Conservation (phyloP, 2,888 invertebrate genomes). For the Microctonus brassicae region DNA sequence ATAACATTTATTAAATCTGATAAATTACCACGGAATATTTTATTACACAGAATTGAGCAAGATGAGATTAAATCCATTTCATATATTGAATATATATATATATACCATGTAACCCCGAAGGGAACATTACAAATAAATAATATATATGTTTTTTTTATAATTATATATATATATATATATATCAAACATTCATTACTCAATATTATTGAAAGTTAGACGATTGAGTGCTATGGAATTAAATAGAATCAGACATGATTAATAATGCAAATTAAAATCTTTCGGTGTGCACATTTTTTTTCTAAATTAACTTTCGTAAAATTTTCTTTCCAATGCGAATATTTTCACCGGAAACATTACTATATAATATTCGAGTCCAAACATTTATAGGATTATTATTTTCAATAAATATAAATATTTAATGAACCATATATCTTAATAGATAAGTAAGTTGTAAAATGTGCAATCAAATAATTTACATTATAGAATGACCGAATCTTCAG, state of each 20-base stretch:
- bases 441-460: background rate
- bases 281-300: background rate
- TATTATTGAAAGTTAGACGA: background rate
- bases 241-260: background rate
- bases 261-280: background rate
- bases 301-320: background rate
- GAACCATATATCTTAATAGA: no score
- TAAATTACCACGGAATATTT: background rate
- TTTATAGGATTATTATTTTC: background rate
- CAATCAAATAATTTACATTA: background rate
- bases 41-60: slow-evolving; percentile 5
- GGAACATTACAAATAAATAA: no score
- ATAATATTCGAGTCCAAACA: background rate
- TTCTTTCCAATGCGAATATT: background rate
- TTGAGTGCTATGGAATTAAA: background rate
- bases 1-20: slow-evolving; percentile 3
- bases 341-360: background rate
- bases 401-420: background rate
- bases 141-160: no score
- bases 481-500: background rate
- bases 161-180: no score
- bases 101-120: no score
- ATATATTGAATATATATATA: background rate
- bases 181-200: background rate
- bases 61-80: background rate